Evolutionary conservation across 2,888 invertebrate species (phyloP).

Genomic region (Cryptocephalus primarius): DNA sequence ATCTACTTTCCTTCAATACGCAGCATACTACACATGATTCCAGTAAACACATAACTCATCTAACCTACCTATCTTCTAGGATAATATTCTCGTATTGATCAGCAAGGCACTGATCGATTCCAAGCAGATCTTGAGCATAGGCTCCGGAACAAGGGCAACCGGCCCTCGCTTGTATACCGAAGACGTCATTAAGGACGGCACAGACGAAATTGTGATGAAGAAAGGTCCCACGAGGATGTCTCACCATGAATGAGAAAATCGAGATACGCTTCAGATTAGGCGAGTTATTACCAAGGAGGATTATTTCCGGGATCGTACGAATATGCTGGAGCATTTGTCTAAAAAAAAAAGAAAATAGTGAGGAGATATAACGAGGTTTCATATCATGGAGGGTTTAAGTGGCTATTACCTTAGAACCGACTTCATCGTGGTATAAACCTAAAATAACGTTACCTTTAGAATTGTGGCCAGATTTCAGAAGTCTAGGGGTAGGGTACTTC

Average conservation of each 20-base stretch:
- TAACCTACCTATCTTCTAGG: slow-evolving; percentile 46
- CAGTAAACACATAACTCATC: background rate
- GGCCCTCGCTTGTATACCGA: slow-evolving; percentile 78
- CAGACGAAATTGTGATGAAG: slow-evolving; percentile 84
- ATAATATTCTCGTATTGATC: slow-evolving; percentile 63
- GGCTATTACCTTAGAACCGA: too few relatives aligned
- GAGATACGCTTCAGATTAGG: slow-evolving; percentile 60
- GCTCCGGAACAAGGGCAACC: slow-evolving; percentile 74
- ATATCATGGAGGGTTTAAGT: too few relatives aligned
- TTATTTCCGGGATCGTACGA: slow-evolving; percentile 66
- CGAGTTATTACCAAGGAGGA: slow-evolving; percentile 61
- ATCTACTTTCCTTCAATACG: too few relatives aligned
- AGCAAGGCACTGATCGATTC: slow-evolving; percentile 67
- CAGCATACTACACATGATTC: too few relatives aligned
- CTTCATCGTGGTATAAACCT: too few relatives aligned
- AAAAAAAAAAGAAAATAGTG: slow-evolving; percentile 25
- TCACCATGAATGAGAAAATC: slow-evolving; percentile 77
- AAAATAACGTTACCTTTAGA: too few relatives aligned
- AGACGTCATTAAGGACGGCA: slow-evolving; percentile 80
- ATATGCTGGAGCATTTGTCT: slow-evolving; percentile 73
- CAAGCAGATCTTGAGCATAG: slow-evolving; percentile 75
- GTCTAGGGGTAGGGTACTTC: too few relatives aligned
- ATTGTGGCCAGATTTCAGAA: too few relatives aligned
- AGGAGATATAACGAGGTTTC: too few relatives aligned
- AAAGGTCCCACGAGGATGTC: slow-evolving; percentile 69